Percentiles rank a stretch among this genome's conserved stretches.
These are phyloP conservation scores for Irena cyanogastra DNA, from an alignment of 2,113 vertebrate genomes.

Conservation along the genomic window DNA sequence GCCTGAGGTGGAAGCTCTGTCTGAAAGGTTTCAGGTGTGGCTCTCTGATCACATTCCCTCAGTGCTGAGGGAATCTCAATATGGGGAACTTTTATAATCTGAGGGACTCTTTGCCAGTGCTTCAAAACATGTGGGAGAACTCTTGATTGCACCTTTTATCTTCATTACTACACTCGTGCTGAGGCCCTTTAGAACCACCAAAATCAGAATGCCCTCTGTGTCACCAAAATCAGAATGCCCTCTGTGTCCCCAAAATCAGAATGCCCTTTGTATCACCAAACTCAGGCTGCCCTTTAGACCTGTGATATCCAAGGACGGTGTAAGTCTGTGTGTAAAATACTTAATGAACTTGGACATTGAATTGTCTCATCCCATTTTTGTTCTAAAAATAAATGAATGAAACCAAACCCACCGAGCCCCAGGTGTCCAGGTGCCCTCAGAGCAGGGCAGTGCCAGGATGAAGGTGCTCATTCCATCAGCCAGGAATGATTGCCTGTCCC, in stretches of 20 bases:
- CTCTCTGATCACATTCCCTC: not conserved
- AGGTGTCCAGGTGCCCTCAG: not conserved
- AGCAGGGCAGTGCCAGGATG: not conserved
- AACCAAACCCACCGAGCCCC: not conserved
- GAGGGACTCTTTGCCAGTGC: not conserved
- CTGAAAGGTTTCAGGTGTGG: not conserved
- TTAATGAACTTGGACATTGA: accelerated
- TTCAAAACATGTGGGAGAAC: not conserved
- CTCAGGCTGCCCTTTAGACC: not conserved
- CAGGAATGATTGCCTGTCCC: not conserved
- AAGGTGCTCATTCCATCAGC: not conserved
- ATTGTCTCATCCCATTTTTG: not conserved
- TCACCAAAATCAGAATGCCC: not conserved
- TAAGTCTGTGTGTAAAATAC: not conserved
- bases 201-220: not conserved
- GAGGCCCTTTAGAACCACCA: not conserved
- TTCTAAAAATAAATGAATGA: not conserved
- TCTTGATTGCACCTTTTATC: not conserved
- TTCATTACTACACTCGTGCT: not conserved
- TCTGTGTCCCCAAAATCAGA: not conserved
- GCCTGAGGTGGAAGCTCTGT: not conserved
- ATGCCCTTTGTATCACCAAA: not conserved
- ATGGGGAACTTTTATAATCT: accelerated
- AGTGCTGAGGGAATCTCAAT: not conserved
- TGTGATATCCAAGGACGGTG: not conserved